Base-by-base conservation (phyloP, 1,140 invertebrate genomes). In the Neuroterus valhalla region DNA sequence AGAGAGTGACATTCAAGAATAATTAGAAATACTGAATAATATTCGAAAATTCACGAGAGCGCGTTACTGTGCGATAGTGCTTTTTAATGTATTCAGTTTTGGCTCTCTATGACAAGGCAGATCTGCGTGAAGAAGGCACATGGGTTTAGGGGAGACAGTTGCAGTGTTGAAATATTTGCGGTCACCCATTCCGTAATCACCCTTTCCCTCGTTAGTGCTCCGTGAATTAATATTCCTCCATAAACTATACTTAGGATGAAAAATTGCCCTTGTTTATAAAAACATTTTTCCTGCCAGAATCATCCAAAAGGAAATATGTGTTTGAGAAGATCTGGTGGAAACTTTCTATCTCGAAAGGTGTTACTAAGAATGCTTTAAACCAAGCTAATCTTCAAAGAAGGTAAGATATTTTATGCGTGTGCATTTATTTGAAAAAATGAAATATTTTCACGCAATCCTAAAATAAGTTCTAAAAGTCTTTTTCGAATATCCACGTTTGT, bases 101-200 rank as follows among this genome's bases (percentile, higher is more conserved):
- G 15, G 12, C 26, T 38, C 23, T 26, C 12, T 62, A 23, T 23
- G 55, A 62, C 55, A 62, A 26, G 26, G n/a, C 55, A 62, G 55
- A 62, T 62, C 55, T 26, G 55, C 55, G 55, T 62, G 55, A 62
- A 62, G 55, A 62, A 62, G 14, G 23, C 31, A 14, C 12, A 26
- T 14, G 23, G 55, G 23, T 31, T 62, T 23, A 31, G 55, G 8
- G 11, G 23, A 62, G 55, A 62, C 31, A 62, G 55, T 62, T 23
- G 55, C 55, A 62, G 55, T 62, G 55, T 31, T 62, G 55, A 62
- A 62, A 62, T 62, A 62, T 62, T 62, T 62, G 55, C 55, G 55
- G 55, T 62, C 26, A 23, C 55, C 55, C 26, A 62, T 62, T 62
- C 6, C 55, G 55, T 62, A 62, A 62, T 62, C 31, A 62, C 55